phyloP scores from a whole-genome alignment of 2,113 vertebrate genomes.

The Electrona antarctica region DNA sequence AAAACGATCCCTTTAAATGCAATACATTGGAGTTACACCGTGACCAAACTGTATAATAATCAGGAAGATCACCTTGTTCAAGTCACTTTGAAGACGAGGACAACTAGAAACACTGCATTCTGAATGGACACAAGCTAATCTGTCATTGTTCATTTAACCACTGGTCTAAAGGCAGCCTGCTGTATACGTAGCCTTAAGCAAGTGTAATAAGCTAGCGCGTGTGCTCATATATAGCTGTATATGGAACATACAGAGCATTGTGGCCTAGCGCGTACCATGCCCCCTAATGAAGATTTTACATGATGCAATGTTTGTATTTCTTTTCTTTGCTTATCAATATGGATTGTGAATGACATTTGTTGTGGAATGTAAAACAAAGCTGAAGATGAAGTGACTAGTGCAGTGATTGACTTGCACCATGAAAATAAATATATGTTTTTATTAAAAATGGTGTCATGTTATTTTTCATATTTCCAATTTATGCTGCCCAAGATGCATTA shows the following conservation, averaged over 20 bases:
- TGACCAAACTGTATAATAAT: too few relatives aligned
- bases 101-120: conserved; percentile 1
- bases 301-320: conserved; percentile 26
- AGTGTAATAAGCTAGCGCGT: conserved; percentile 32
- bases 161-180: conserved; percentile 5
- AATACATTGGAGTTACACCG: too few relatives aligned
- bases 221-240: not conserved
- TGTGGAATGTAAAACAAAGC: conserved; percentile 45
- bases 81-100: too few relatives aligned
- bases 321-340: conserved; percentile 26
- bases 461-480: not conserved
- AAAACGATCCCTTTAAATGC: too few relatives aligned
- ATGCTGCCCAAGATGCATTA: too few relatives aligned
- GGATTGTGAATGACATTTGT: conserved; percentile 41
- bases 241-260: not conserved
- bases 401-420: conserved; percentile 50
- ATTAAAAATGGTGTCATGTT: conserved; percentile 33
- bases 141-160: conserved; percentile 8
- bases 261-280: conserved; percentile 24
- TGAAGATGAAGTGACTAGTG: conserved; percentile 56
- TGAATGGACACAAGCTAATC: conserved; percentile 13
- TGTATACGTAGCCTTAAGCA: conserved; percentile 14
- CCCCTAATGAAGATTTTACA: conserved; percentile 12
- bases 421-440: conserved; percentile 62
- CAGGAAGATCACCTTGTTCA: too few relatives aligned